Conservation (phyloP, 2,888 invertebrate genomes). For the Odontomyia ornata region DNA sequence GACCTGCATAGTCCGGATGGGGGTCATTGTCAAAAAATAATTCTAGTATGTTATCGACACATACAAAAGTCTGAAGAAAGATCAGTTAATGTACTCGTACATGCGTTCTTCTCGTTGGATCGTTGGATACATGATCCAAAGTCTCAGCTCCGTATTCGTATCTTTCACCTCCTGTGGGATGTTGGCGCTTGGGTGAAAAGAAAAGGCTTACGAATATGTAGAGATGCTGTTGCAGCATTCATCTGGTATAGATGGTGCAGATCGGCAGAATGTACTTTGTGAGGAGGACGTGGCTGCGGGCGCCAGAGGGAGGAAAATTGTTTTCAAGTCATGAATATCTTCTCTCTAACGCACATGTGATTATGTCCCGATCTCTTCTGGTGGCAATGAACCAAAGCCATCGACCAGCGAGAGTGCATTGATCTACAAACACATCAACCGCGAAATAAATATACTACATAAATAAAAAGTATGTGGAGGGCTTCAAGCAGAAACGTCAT, state of each 20-base stretch:
- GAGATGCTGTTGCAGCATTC: not conserved
- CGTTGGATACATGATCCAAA: not conserved
- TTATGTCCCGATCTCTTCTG: conserved; percentile 55
- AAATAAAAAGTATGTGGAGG: conserved; percentile 38
- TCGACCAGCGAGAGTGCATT: conserved; percentile 57
- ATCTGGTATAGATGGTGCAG: not conserved
- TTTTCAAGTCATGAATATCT: not conserved
- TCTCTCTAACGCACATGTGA: conserved; percentile 37
- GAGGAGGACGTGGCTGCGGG: no score
- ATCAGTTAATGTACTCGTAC: conserved; percentile 1
- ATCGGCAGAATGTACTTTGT: not conserved
- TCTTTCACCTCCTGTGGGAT: no score
- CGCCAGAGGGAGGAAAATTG: no score
- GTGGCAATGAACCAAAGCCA: conserved; percentile 66
- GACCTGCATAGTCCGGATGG: conserved; percentile 14
- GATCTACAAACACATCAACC: conserved; percentile 50
- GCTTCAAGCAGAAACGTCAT: conserved; percentile 34
- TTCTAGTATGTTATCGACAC: conserved; percentile 19
- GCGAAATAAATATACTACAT: conserved; percentile 28
- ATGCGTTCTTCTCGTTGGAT: not conserved
- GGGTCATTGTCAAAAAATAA: conserved; percentile 21
- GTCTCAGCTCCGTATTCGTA: no score
- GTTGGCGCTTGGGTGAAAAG: no score
- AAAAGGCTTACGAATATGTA: not conserved
- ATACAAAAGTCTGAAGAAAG: conserved; percentile 1